phyloP scores from a whole-genome alignment of 2,113 vertebrate genomes.

The Anoplopoma fimbria region DNA sequence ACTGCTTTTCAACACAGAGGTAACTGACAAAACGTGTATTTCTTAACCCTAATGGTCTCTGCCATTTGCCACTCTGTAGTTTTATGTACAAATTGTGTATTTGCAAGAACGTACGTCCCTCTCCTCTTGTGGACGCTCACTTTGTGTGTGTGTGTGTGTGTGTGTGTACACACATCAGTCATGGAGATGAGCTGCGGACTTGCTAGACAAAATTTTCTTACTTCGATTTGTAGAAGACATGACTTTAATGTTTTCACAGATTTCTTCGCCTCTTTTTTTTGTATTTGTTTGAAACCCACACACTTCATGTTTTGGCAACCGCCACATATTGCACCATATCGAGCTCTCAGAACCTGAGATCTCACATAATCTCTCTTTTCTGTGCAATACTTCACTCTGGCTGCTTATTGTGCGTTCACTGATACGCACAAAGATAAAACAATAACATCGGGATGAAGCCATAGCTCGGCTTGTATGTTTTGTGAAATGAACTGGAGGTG shows the following conservation, averaged over 20 bases:
- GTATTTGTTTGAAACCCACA: constrained; percentile 36
- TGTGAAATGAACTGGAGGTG: constrained; percentile 44
- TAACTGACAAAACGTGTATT: constrained; percentile 68
- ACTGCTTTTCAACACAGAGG: constrained; percentile 94
- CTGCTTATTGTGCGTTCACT: neutral
- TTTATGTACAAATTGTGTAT: neutral
- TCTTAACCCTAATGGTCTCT: neutral
- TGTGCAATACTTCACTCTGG: constrained; percentile 17
- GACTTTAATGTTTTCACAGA: neutral
- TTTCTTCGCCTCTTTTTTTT: constrained; percentile 6
- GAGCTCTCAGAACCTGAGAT: constrained; percentile 30
- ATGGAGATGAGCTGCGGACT: too few species aligned
- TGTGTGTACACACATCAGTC: constrained; percentile 8
- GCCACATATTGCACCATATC: neutral
- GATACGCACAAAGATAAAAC: constrained; percentile 32
- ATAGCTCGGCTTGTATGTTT: neutral
- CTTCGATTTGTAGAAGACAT: constrained; percentile 27
- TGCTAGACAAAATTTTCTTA: constrained; percentile 25
- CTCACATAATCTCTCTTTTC: constrained; percentile 35
- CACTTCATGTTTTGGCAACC: constrained; percentile 35
- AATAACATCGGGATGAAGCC: constrained; percentile 46
- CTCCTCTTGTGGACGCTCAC: neutral
- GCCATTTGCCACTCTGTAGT: neutral
- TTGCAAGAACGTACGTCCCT: neutral
- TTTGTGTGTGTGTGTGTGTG: too few species aligned